phyloP scores from a whole-genome alignment of 2,113 vertebrate species.

The Neodon shergylaensis region DNA sequence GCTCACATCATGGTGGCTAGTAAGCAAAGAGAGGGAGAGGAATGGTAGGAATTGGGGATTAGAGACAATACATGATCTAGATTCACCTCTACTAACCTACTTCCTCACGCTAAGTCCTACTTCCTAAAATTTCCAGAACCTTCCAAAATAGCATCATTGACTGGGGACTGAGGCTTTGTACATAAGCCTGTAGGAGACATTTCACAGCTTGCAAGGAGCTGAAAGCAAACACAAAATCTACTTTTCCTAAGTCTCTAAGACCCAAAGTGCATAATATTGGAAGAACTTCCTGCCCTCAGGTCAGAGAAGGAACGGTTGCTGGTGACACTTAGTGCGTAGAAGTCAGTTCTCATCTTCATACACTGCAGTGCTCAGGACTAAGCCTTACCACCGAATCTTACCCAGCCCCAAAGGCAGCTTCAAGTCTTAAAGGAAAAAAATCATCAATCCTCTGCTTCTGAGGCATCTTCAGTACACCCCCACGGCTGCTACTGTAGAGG shows the following conservation, averaged over 20 bases:
- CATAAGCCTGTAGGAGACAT: background rate
- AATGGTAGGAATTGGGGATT: background rate
- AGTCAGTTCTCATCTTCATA: background rate
- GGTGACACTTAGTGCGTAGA: background rate
- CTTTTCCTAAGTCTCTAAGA: background rate
- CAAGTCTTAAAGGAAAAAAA: background rate
- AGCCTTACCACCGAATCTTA: background rate
- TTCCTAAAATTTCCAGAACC: background rate
- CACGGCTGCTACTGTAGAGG: accelerated
- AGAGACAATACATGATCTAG: background rate
- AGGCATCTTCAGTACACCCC: too few relatives aligned
- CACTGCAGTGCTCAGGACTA: background rate
- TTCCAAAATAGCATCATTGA: background rate
- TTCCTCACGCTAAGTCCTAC: background rate
- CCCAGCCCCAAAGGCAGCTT: background rate
- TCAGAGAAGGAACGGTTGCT: accelerated
- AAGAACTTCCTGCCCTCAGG: background rate
- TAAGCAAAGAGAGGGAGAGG: background rate
- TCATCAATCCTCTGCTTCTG: background rate
- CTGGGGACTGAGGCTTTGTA: background rate
- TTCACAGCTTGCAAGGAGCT: background rate
- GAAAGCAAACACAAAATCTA: background rate
- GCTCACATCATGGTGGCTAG: background rate
- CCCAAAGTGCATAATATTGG: background rate
- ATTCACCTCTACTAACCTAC: background rate